Evolutionary conservation across 2,113 vertebrate genomes (phyloP), one percentile per base, ranked within the genome.

Genomic region (Coregonus clupeaformis): DNA sequence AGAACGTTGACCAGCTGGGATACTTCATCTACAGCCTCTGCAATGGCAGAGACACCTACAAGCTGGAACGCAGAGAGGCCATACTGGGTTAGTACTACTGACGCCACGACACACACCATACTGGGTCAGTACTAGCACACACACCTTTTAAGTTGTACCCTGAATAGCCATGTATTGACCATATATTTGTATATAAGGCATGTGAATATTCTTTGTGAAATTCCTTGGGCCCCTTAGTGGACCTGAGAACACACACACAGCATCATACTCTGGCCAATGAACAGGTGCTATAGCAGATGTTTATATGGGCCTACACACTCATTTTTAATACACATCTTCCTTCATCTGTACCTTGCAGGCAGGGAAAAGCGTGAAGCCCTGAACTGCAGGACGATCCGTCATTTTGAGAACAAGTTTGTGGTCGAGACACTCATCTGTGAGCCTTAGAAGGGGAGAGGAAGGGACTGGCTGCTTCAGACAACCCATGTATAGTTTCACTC

Each of bases 21-120:
- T 93, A 93, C 90, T 96, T 95, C 74, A 96, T 96, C 82, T 91
- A 94, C 79, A 93, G 92, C 74, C 92, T 97, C 65, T 97, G 96
- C 82, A 94, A 88, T 7, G 94, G 92, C 78, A 95, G 94, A 88
- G 94, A 96, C 67, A 96, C 95, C 74, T 97, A 95, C 68, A 95
- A 91, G 82, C 91, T 97, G 11, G 94, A 97, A 82, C 95, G 93
- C 88, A 94, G 88, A 77, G 94, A 95, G 45, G 80, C 89, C 47
- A 77, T 93, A 74, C 90, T 76, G 87, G 95, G 95, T 97, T 87
- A 88, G 75, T 0, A 2, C 92, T 0, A 76, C 63, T 29, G 5
- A 22, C n/a, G n/a, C n/a, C n/a, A n/a, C n/a, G n/a, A n/a, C n/a
- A n/a, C n/a, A n/a, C n/a, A n/a, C n/a, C n/a, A n/a, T n/a, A n/a